Evolutionary conservation across 1,140 invertebrate genomes (phyloP), one percentile per base, ranked within the genome.

Genomic region (Drosophila tani): DNA sequence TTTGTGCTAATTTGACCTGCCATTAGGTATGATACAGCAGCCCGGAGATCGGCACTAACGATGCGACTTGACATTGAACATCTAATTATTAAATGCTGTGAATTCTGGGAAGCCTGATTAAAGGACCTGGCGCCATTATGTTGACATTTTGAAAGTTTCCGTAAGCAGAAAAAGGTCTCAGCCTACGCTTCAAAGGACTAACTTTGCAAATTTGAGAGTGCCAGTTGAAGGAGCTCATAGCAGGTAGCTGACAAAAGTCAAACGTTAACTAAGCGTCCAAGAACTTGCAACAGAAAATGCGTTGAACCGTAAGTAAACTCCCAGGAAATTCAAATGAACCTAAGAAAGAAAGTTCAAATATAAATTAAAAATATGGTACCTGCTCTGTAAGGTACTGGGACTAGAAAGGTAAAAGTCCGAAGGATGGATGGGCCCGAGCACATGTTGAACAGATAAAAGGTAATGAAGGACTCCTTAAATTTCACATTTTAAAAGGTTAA

Each of bases 251-350:
- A 63, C 59, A 88, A 88, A 88, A 88, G 84, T 88, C 84, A 88
- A 88, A 88, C 84, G 84, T 81, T 88, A 90, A 88, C 84, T 90
- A 88, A 88, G 84, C 84, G 84, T 86, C 85, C 74, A 81, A 88
- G 81, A 90, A 88, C 84, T 90, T 88, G 73, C 76, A 75, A 79
- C 84, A 84, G 69, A 88, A 88, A 88, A 83, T 90, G 77, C 84
- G 73, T 27, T 70, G 73, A 88, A 79, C 77, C 84, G 86, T 88
- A 79, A 84, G 81, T 84, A 88, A 88, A 88, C 66, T 88, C 78
- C 85, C 69, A 88, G 84, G 85, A 90, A 88, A 88, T 88, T 88
- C 85, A 88, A 88, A 88, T 88, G 84, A 87, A 75, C 84, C 84
- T 88, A 81, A 84, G 83, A 21, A 38, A 19, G 49, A 41, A 43